These are phyloP conservation scores for Miniopterus natalensis DNA, from an alignment of 2,113 vertebrate species.

Conservation along the genomic window DNA sequence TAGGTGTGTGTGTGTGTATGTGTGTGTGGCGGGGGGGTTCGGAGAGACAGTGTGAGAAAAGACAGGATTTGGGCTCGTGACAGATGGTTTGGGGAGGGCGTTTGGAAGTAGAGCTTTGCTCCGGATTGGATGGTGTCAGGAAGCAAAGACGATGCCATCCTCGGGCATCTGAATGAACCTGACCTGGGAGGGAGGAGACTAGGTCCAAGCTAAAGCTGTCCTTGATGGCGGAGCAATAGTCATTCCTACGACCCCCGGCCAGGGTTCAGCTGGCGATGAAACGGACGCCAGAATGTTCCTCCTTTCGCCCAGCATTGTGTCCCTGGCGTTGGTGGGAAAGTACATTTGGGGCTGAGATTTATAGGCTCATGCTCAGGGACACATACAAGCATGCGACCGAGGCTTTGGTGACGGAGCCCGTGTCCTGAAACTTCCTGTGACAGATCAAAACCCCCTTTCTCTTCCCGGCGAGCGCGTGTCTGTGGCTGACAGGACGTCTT, in stretches of 20 bases:
- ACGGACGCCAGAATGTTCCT: neutral
- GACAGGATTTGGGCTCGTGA: neutral
- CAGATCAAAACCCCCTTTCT: neutral
- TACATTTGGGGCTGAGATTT: neutral
- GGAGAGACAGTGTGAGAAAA: neutral
- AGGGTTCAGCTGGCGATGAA: neutral
- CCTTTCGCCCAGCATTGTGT: neutral
- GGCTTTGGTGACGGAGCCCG: neutral
- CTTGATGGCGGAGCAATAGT: neutral
- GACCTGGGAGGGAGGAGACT: neutral
- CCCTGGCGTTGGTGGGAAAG: neutral
- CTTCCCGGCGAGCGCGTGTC: neutral
- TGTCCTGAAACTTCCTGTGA: neutral
- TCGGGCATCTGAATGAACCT: neutral
- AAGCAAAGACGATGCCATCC: neutral
- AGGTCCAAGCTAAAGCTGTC: neutral
- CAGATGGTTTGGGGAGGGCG: neutral
- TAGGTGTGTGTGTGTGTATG: too few species aligned
- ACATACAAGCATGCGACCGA: neutral
- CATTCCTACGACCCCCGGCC: neutral
- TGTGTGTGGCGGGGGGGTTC: neutral
- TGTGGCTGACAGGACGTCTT: neutral
- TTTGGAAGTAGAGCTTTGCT: neutral
- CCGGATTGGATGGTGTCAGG: neutral
- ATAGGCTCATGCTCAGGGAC: accelerated